Evolutionary conservation across 2,797 vertebrate species (phyloP).

Genomic region (Hapalemur alaotrensis): DNA sequence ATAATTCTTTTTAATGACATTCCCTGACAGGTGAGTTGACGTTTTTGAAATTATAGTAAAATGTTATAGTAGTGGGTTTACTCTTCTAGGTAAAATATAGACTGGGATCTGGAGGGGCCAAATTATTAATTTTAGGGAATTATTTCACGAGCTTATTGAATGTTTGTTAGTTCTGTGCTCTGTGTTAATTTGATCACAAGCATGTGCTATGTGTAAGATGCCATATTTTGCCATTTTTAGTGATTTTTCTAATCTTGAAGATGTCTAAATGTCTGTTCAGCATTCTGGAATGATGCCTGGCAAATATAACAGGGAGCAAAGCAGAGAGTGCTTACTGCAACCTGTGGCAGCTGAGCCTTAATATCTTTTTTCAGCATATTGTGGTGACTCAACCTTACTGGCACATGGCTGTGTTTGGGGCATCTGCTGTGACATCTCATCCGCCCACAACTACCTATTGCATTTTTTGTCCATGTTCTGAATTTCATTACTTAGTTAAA

Average conservation of each 20-base stretch:
- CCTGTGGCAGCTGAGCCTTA: slow-evolving; percentile 62
- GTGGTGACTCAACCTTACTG: slow-evolving; percentile 71
- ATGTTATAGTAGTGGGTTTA: background rate
- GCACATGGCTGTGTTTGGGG: slow-evolving; percentile 63
- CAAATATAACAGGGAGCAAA: slow-evolving; percentile 41
- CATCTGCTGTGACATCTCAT: slow-evolving; percentile 76
- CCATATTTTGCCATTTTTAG: slow-evolving; percentile 57
- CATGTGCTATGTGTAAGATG: slow-evolving; percentile 60
- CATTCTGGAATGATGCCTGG: slow-evolving; percentile 57
- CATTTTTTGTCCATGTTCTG: slow-evolving; percentile 69
- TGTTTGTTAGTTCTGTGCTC: slow-evolving; percentile 55
- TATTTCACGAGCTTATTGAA: background rate
- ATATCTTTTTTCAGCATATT: slow-evolving; percentile 51
- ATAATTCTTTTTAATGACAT: background rate
- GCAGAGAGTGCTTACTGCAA: slow-evolving; percentile 33
- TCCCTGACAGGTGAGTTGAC: slow-evolving; percentile 32
- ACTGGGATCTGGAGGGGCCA: background rate
- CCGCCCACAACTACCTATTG: slow-evolving; percentile 73
- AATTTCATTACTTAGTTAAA: slow-evolving; percentile 73
- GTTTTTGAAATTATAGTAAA: slow-evolving; percentile 24
- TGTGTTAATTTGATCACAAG: slow-evolving; percentile 54
- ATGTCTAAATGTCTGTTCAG: slow-evolving; percentile 48
- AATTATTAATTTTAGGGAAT: slow-evolving; percentile 27
- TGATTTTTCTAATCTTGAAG: slow-evolving; percentile 64
- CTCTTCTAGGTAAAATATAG: slow-evolving; percentile 18